phyloP scores from a whole-genome alignment of 1,140 invertebrate genomes.

The Manduca sexta region DNA sequence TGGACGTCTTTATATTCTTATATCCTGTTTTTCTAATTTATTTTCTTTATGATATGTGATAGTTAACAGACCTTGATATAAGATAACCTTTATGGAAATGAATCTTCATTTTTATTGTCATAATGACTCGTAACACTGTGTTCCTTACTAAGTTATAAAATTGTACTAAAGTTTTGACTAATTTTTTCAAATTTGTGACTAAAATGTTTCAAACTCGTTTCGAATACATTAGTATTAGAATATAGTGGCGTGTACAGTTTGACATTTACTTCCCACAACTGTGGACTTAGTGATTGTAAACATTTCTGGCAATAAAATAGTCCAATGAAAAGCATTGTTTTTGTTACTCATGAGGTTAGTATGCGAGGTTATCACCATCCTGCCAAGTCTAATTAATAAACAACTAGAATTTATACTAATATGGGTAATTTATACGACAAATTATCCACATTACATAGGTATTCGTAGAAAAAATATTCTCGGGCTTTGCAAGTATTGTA shows the following conservation, averaged over 20 bases:
- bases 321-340: slow-evolving; percentile 46
- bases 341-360: slow-evolving; percentile 4
- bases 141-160: slow-evolving; percentile 44
- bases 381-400: no score
- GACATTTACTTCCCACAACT: slow-evolving; percentile 35
- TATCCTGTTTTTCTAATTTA: slow-evolving; percentile 61
- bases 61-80: slow-evolving; percentile 63
- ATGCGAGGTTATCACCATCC: no score
- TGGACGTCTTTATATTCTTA: slow-evolving; percentile 57
- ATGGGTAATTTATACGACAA: no score
- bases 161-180: slow-evolving; percentile 53
- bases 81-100: slow-evolving; percentile 48
- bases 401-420: no score
- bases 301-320: slow-evolving; percentile 72
- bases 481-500: no score
- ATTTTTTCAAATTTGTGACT: slow-evolving; percentile 35
- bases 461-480: no score
- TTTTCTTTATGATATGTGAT: slow-evolving; percentile 62
- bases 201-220: slow-evolving; percentile 7
- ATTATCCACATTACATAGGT: no score
- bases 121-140: slow-evolving; percentile 35
- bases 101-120: slow-evolving; percentile 53
- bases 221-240: slow-evolving; percentile 50
- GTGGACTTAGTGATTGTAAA: slow-evolving; percentile 65
- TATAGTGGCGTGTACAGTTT: slow-evolving; percentile 65